Conservation (phyloP, 2,113 vertebrate genomes). For the Trichomycterus rosablanca region DNA sequence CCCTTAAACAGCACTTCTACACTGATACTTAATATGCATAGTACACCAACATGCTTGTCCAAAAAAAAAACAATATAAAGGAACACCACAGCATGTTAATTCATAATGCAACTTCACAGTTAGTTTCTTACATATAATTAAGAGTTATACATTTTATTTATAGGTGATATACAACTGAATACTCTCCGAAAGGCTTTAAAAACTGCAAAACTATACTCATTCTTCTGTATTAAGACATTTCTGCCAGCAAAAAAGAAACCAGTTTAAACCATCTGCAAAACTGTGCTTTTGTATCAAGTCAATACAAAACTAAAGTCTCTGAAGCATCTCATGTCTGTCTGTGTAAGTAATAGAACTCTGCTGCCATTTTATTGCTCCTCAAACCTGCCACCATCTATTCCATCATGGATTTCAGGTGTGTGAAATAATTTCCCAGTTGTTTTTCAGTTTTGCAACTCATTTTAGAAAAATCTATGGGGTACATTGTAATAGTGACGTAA, state of each 20-base stretch:
- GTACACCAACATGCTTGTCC: too few relatives aligned
- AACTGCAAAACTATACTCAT: conserved; percentile 6
- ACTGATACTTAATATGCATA: too few relatives aligned
- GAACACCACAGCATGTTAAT: background rate
- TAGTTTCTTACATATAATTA: background rate
- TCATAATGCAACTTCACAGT: background rate
- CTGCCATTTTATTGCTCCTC: conserved; percentile 20
- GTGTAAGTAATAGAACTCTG: too few relatives aligned
- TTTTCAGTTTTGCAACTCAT: too few relatives aligned
- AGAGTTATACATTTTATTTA: background rate
- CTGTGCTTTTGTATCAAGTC: conserved; percentile 23
- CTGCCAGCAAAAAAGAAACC: background rate
- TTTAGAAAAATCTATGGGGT: background rate
- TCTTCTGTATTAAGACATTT: background rate
- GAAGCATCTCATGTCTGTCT: too few relatives aligned
- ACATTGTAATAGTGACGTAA: background rate
- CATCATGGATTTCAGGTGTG: background rate
- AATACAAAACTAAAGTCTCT: conserved; percentile 3
- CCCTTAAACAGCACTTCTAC: too few relatives aligned
- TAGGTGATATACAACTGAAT: background rate
- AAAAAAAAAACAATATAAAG: conserved; percentile 8
- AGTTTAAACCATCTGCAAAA: conserved; percentile 12
- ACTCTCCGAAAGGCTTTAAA: conserved; percentile 11
- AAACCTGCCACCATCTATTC: background rate
- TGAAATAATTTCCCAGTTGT: too few relatives aligned